Evolutionary conservation across 2,113 vertebrate genomes (phyloP).

Genomic region (Psittacus erithacus): DNA sequence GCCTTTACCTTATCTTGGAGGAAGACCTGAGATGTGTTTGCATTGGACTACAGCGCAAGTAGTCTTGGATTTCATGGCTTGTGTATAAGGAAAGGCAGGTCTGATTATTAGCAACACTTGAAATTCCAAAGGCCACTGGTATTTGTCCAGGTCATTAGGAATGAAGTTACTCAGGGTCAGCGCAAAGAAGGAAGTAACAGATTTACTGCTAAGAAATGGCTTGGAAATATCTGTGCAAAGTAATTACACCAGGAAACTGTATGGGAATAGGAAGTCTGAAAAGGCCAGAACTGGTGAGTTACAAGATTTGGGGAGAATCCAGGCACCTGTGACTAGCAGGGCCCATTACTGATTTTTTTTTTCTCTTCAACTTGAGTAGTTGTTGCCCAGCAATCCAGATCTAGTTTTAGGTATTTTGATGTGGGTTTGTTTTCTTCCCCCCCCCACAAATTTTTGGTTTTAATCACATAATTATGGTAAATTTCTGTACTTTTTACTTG

Average conservation of each 20-base stretch:
- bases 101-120: neutral
- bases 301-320: neutral
- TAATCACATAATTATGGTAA: neutral
- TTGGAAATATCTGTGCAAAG: neutral
- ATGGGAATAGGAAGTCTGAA: neutral
- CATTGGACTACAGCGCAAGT: neutral
- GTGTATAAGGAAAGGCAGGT: neutral
- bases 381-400: neutral
- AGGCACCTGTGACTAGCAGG: neutral
- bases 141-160: slow-evolving; percentile 24
- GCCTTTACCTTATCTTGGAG: neutral
- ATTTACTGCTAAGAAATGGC: neutral
- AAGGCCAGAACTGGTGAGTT: neutral
- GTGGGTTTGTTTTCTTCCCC: neutral
- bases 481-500: neutral
- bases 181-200: neutral
- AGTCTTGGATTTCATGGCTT: slow-evolving; percentile 2
- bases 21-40: slow-evolving; percentile 28
- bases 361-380: neutral
- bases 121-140: slow-evolving; percentile 18
- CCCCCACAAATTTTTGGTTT: neutral
- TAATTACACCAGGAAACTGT: neutral
- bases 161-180: slow-evolving; percentile 4
- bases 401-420: neutral
- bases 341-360: neutral